Conservation (phyloP, 2,113 vertebrate species). For the Tympanuchus pallidicinctus region DNA sequence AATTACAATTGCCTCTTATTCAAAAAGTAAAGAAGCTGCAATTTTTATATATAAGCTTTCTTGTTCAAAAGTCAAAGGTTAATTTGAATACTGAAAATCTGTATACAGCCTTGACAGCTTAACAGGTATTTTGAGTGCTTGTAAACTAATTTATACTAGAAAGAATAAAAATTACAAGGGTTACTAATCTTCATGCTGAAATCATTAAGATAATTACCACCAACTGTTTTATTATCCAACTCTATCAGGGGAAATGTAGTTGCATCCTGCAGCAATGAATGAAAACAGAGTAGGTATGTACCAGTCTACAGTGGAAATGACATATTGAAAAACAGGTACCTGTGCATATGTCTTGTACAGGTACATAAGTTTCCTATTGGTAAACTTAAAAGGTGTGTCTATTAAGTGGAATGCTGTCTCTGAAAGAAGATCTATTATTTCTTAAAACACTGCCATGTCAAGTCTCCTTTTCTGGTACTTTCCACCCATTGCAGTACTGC, state of each 20-base stretch:
- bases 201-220: slow-evolving; percentile 61
- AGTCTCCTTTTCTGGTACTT: neutral
- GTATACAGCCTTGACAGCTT: neutral
- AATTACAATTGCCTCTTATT: neutral
- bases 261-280: slow-evolving; percentile 28
- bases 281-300: neutral
- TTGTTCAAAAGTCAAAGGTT: neutral
- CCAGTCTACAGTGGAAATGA: neutral
- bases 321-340: neutral
- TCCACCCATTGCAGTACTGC: neutral
- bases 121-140: slow-evolving; percentile 45
- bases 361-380: neutral
- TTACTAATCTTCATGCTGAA: slow-evolving; percentile 57
- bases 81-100: slow-evolving; percentile 12
- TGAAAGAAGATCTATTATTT: neutral
- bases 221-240: slow-evolving; percentile 53
- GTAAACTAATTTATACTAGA: slow-evolving; percentile 59
- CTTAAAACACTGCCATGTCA: neutral
- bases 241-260: slow-evolving; percentile 34
- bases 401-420: neutral
- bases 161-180: slow-evolving; percentile 58
- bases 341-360: neutral
- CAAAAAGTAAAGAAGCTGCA: neutral
- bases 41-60: neutral
- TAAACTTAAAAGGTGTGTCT: neutral